Evolutionary conservation across 2,888 invertebrate species (phyloP).

Genomic region (Mesorhabditis sp.): DNA sequence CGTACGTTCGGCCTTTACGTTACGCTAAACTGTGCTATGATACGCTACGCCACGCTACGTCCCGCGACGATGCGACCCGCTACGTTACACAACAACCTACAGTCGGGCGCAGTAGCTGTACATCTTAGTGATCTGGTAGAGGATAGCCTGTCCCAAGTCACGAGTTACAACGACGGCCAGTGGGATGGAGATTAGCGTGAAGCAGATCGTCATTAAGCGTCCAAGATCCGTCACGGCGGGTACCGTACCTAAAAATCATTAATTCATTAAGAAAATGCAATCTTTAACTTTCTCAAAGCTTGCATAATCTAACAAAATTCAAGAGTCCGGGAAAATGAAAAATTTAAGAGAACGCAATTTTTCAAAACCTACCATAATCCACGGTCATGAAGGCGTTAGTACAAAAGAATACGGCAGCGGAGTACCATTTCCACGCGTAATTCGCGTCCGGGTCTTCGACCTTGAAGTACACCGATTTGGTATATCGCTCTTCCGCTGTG

Average conservation of each 20-base stretch:
- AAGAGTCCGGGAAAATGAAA: no score
- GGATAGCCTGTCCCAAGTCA: constrained; percentile 5
- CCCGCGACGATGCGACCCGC: no score
- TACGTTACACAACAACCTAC: no score
- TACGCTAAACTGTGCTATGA: no score
- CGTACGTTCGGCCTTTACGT: no score
- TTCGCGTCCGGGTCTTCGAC: neutral
- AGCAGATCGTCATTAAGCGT: neutral
- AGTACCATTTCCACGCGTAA: neutral
- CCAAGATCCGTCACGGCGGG: neutral
- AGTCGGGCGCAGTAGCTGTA: neutral
- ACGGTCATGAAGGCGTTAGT: neutral
- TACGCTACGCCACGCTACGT: no score
- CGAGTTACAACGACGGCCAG: constrained; percentile 6
- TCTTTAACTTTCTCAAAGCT: no score
- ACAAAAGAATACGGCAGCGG: neutral
- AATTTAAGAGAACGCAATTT: no score
- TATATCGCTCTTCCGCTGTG: neutral
- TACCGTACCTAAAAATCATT: neutral
- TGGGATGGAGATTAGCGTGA: neutral
- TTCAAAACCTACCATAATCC: neutral
- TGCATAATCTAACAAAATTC: no score
- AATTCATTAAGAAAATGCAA: neutral
- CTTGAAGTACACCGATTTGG: neutral
- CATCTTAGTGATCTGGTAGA: neutral